Evolutionary conservation across 2,888 invertebrate species (phyloP).

Genomic region (Cryptocephalus moraei): DNA sequence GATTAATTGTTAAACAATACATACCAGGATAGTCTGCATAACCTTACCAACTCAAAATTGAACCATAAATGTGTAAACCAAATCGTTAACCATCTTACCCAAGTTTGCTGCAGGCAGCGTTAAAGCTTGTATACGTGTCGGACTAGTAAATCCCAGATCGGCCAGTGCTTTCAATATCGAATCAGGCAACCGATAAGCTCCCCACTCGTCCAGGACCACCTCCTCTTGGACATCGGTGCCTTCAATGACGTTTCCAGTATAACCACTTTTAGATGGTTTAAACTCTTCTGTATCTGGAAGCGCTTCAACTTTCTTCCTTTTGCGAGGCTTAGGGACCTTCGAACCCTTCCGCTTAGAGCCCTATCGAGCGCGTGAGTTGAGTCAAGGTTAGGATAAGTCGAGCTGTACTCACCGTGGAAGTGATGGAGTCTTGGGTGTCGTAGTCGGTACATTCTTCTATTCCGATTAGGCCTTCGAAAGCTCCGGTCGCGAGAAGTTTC

Average conservation of each 20-base stretch:
- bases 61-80: not conserved
- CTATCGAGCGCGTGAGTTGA: not conserved
- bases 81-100: conserved; percentile 40
- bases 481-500: conserved; percentile 33
- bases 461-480: conserved; percentile 60
- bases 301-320: conserved; percentile 4
- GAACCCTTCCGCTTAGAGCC: not conserved
- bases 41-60: too few relatives aligned
- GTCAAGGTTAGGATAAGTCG: not conserved
- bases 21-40: too few relatives aligned
- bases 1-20: too few relatives aligned
- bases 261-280: conserved; percentile 2
- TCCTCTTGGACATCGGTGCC: not conserved
- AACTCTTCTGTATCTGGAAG: conserved; percentile 7
- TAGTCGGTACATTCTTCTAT: conserved; percentile 70
- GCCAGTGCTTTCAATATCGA: conserved; percentile 62
- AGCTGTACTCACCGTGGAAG: not conserved
- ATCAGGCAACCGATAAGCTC: conserved; percentile 56
- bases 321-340: conserved; percentile 8
- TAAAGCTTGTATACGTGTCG: conserved; percentile 81
- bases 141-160: conserved; percentile 66
- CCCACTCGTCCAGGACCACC: conserved; percentile 48
- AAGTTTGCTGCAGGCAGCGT: conserved; percentile 75
- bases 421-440: conserved; percentile 38
- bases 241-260: conserved; percentile 4